These are phyloP conservation scores for Aporophyla nigra DNA, from an alignment of 2,888 invertebrate genomes.

Conservation along the genomic window DNA sequence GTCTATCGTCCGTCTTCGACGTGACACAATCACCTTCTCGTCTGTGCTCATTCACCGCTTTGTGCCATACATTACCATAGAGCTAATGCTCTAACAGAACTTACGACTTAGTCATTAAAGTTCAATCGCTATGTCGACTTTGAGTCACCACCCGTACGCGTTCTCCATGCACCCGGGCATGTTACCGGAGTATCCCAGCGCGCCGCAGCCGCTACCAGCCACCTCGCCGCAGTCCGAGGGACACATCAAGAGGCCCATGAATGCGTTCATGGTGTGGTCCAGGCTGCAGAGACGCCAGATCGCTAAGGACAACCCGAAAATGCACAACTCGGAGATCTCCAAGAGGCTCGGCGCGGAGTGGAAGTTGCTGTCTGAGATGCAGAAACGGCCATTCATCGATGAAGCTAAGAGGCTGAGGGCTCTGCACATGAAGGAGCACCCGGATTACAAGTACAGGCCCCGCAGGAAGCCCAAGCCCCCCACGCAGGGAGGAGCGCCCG, in stretches of 20 bases:
- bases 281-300: constrained; percentile 97
- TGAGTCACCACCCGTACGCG: constrained; percentile 90
- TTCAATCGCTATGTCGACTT: constrained; percentile 84
- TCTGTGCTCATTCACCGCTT: constrained; percentile 83
- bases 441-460: constrained; percentile 97
- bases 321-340: constrained; percentile 97
- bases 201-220: constrained; percentile 86
- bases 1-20: constrained; percentile 88
- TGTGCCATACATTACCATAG: constrained; percentile 83
- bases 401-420: constrained; percentile 97
- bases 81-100: constrained; percentile 82
- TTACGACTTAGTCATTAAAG: constrained; percentile 70
- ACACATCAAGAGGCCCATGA: constrained; percentile 99
- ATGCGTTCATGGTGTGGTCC: constrained; percentile 99
- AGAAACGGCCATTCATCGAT: constrained; percentile 98
- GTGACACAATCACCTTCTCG: constrained; percentile 85
- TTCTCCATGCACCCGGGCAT: constrained; percentile 89
- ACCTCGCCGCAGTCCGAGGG: constrained; percentile 91
- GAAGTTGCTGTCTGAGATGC: constrained; percentile 96
- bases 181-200: constrained; percentile 87
- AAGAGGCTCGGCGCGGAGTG: constrained; percentile 98
- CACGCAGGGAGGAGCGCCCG: constrained; percentile 87
- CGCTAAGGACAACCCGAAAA: constrained; percentile 98
- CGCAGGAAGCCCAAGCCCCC: constrained; percentile 96
- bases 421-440: constrained; percentile 97